Conservation (phyloP, 2,888 invertebrate species). For the Ennomos quercinarius region DNA sequence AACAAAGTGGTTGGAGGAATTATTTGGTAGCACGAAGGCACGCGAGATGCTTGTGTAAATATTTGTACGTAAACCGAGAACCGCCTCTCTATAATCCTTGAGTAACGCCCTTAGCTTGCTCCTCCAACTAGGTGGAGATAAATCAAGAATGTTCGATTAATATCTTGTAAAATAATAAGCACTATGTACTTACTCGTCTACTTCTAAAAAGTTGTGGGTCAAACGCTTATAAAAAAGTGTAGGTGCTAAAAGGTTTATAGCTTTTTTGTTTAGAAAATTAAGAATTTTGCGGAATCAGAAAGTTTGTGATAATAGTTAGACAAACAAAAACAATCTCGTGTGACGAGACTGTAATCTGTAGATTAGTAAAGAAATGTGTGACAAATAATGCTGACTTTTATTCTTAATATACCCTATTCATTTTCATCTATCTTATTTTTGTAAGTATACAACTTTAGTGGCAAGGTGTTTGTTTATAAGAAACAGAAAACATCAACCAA, state of each 20-base stretch:
- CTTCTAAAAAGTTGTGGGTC: too few relatives aligned
- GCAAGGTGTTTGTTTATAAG: not conserved
- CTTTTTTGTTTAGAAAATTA: too few relatives aligned
- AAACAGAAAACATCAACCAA: not conserved
- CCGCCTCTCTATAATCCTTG: constrained; percentile 38
- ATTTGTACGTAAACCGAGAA: constrained; percentile 44
- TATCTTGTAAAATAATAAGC: constrained; percentile 6
- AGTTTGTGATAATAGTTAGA: too few relatives aligned
- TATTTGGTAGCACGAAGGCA: constrained; percentile 17
- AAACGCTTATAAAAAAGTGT: too few relatives aligned
- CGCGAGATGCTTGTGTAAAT: constrained; percentile 32
- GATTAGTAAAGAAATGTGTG: too few relatives aligned
- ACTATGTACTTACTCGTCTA: not conserved
- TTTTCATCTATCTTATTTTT: too few relatives aligned
- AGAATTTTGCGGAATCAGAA: too few relatives aligned
- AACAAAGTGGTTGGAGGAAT: constrained; percentile 8
- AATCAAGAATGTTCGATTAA: constrained; percentile 14
- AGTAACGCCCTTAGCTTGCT: constrained; percentile 48
- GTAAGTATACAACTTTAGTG: not conserved
- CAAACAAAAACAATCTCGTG: too few relatives aligned
- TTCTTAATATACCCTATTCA: too few relatives aligned
- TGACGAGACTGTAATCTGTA: too few relatives aligned
- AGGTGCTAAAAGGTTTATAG: too few relatives aligned
- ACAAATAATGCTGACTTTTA: too few relatives aligned
- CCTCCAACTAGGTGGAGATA: constrained; percentile 10